Evolutionary conservation across 2,113 vertebrate species (phyloP), one percentile per base, ranked within the genome.

Genomic region (Sceloporus undulatus): DNA sequence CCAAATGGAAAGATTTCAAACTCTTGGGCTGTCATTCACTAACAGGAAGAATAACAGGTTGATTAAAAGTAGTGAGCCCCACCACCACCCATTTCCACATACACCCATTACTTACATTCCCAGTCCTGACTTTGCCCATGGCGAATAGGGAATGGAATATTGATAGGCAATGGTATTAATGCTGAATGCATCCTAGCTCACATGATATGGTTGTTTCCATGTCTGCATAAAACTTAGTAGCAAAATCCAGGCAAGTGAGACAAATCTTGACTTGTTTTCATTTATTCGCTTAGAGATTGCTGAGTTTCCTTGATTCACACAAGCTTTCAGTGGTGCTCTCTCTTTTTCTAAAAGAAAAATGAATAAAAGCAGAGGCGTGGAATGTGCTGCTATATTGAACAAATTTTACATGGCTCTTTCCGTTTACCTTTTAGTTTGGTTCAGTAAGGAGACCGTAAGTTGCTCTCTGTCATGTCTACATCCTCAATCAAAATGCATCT

Each of bases 1-100:
- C 81, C 81, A 48, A 27, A 48, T 48, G 25, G 38, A 19, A 42
- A 66, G 21, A 25, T 48, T 48, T 25, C 65, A 29, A 82, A 11
- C 23, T 82, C 62, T 68, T 82, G 42, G 62, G 62, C 38, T 82
- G 81, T 82, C 81, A 82, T 42, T 82, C 40, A 29, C 81, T 82
- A 70, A 82, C 3, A 25, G 62, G 62, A 48, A 70, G 48, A 38
- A 82, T 4, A 42, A 48, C 25, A 16, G 81, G 65, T 68, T 48
- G 18, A 42, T 82, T 70, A 48, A 82, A 82, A 40, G 38, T 42
- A 82, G 34, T 21, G 16, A 65, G n/a, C 19, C 34, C 14, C 68
- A 27, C 68, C 25, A 29, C 25, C 70, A 29, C 70, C 10, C 25
- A 38, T n/a, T 59, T 11, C 9, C 42, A 42, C 74, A 75, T 34